These are phyloP conservation scores for Silurus aristotelis DNA, from an alignment of 2,797 vertebrate genomes.

Conservation along the genomic window DNA sequence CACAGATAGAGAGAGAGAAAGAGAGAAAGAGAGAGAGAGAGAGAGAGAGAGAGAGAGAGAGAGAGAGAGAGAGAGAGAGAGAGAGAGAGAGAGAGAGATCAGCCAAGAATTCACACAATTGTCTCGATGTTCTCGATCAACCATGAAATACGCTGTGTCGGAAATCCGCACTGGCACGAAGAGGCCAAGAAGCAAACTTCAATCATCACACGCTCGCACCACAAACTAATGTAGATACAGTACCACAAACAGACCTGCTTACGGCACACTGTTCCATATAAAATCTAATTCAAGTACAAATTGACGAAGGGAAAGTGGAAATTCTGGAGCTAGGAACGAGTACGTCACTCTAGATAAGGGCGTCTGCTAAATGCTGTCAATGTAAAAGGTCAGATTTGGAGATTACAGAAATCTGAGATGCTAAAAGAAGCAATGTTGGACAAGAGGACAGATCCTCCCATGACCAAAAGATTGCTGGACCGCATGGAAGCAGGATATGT, in stretches of 20 bases:
- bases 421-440: neutral
- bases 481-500: too few relatives aligned
- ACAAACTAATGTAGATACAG: neutral
- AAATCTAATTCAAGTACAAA: neutral
- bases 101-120: neutral
- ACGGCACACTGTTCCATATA: neutral
- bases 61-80: too few relatives aligned
- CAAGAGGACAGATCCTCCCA: neutral
- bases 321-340: too few relatives aligned
- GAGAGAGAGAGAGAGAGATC: too few relatives aligned
- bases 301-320: too few relatives aligned
- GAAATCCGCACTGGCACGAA: neutral
- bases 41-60: too few relatives aligned
- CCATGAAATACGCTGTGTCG: neutral
- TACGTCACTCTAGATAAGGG: too few relatives aligned
- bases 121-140: neutral
- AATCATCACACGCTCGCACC: neutral
- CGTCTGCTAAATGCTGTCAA: too few relatives aligned
- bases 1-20: too few relatives aligned
- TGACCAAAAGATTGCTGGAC: too few relatives aligned
- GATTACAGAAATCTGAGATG: neutral
- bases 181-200: neutral
- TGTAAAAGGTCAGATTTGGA: neutral
- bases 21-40: too few relatives aligned
- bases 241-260: neutral